A percentile compares a stretch with the other conserved stretches of the same genome.
phyloP scores from a whole-genome alignment of 2,888 invertebrate species.

The Ptilodon capucinus region DNA sequence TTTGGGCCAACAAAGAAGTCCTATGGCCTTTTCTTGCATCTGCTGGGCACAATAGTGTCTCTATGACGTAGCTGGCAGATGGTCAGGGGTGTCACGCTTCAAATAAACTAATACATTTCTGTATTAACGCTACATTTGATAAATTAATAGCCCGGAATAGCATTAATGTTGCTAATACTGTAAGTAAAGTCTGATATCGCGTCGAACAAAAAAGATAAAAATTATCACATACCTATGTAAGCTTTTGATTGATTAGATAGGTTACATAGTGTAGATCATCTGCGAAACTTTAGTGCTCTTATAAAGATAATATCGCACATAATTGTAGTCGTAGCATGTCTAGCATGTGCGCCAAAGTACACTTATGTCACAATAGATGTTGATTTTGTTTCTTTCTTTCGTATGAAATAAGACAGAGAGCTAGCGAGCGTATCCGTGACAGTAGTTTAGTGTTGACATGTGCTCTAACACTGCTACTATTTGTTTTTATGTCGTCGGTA shows the following conservation, averaged over 20 bases:
- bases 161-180: not conserved
- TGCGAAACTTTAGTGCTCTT: too few relatives aligned
- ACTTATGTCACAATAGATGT: too few relatives aligned
- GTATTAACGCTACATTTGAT: slow-evolving; percentile 6
- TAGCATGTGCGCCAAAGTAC: too few relatives aligned
- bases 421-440: too few relatives aligned
- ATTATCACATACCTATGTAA: not conserved
- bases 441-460: too few relatives aligned
- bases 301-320: too few relatives aligned
- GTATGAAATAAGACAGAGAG: too few relatives aligned
- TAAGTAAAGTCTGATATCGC: not conserved
- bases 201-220: not conserved
- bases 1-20: slow-evolving; percentile 27
- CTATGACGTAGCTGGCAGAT: slow-evolving; percentile 42
- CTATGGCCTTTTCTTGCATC: slow-evolving; percentile 40
- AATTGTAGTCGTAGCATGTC: too few relatives aligned
- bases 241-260: not conserved
- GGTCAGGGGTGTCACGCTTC: slow-evolving; percentile 55
- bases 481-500: too few relatives aligned
- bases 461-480: too few relatives aligned
- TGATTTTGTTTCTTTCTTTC: too few relatives aligned
- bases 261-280: not conserved
- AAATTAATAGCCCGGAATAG: not conserved
- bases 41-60: slow-evolving; percentile 21
- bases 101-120: slow-evolving; percentile 12